phyloP scores from a whole-genome alignment of 2,888 invertebrate genomes.

The Pollenia griseotomentosa region DNA sequence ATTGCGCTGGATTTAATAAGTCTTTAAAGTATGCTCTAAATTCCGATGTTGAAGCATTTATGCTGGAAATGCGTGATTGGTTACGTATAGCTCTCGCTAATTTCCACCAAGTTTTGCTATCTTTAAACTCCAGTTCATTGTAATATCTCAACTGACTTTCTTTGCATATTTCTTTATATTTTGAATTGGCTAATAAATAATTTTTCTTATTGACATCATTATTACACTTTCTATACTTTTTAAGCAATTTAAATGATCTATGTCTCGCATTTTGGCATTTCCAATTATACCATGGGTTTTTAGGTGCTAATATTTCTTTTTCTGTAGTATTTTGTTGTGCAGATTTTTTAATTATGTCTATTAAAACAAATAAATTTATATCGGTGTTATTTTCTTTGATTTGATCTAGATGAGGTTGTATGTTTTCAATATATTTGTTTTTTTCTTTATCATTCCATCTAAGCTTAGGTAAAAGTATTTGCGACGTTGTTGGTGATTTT shows the following conservation, averaged over 20 bases:
- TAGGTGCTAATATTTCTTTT: neutral
- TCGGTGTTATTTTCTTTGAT: conserved; percentile 11
- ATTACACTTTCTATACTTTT: neutral
- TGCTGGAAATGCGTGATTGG: neutral
- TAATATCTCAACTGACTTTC: neutral
- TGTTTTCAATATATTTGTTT: conserved; percentile 7
- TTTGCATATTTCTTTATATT: neutral
- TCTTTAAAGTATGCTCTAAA: neutral
- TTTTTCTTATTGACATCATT: neutral
- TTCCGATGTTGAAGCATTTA: neutral
- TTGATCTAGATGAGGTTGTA: neutral
- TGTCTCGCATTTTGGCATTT: neutral
- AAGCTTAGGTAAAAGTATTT: neutral
- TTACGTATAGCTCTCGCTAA: neutral
- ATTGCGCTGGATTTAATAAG: neutral
- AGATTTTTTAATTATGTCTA: conserved; percentile 6
- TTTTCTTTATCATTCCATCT: conserved; percentile 5
- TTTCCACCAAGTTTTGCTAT: conserved; percentile 32
- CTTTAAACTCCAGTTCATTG: neutral
- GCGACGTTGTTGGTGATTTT: neutral
- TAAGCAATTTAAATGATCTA: neutral
- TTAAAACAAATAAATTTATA: conserved; percentile 3
- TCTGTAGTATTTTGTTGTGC: neutral
- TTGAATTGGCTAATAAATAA: neutral
- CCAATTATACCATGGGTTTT: conserved; percentile 5